Evolutionary conservation across 2,888 invertebrate genomes (phyloP), one percentile per base, ranked within the genome.

Genomic region (Drosophila mimica): DNA sequence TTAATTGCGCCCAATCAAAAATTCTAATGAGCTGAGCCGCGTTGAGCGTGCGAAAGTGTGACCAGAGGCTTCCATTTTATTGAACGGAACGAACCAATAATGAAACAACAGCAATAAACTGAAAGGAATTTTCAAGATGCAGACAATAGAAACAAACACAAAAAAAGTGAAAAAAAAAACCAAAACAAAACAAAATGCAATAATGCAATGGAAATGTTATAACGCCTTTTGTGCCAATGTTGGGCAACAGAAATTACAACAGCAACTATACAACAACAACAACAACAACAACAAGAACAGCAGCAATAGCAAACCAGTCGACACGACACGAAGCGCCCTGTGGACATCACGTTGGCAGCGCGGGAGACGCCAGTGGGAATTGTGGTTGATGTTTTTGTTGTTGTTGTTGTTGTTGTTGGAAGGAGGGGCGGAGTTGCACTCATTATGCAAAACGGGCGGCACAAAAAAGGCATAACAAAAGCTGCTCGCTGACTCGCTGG

Each of bases 1-100:
- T 85, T 85, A 84, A 84, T 83, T 84, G 86, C 79, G 74, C 61
- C 83, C 80, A 83, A 83, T 83, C 78, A 83, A 85, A 83, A 80
- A 83, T 85, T 83, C 83, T 85, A 83, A 85, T 83, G 68, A 78
- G 81, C 48, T 31, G 49, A 33, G n/a, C n/a, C n/a, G 40, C n/a
- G 20, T 38, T 43, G 71, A 80, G 75, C 83, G 83, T 84, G 84
- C 82, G 84, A 85, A 86, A 86, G 84, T 85, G 87, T 85, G 79
- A 77, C 81, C 79, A 75, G 70, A 74, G 70, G 48, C 70, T 31
- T 48, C 54, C 56, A 71, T 60, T 56, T 61, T 38, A 15, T 15
- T 20, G n/a, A 67, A 11, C 38, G 62, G 28, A 40, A n/a, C 36
- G 31, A 43, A 20, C 34, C 38, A 65, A 52, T 43, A 58, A 62